Evolutionary conservation across 1,140 invertebrate genomes (phyloP), one percentile per base, ranked within the genome.

Genomic region (Cyrtorhinus lividipennis): DNA sequence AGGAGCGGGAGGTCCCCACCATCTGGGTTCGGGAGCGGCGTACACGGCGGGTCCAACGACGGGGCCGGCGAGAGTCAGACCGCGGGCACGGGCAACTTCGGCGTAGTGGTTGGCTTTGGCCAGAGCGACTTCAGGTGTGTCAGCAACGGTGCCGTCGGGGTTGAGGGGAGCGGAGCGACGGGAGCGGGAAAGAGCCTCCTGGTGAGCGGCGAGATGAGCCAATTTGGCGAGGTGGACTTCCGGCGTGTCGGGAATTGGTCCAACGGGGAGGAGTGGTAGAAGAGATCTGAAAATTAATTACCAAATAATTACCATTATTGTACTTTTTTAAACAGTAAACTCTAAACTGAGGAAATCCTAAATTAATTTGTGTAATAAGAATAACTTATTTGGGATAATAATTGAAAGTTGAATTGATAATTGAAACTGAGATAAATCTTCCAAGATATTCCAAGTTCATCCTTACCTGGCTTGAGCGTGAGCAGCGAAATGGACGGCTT

Each of bases 401-500:
- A n/a, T n/a, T n/a, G n/a, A n/a, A n/a, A n/a, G 48, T 56, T 5
- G 48, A 56, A 3, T 56, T 56, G 24, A 56, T 23, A 56, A 56
- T 22, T n/a, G 15, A 38, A 38, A 38, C 30, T 38, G 30, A 38
- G 30, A 15, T 5, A 38, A 38, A 15, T 38, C 30, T 38, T 5
- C n/a, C n/a, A n/a, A n/a, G n/a, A n/a, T n/a, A n/a, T n/a, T n/a
- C n/a, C n/a, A n/a, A n/a, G n/a, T n/a, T n/a, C n/a, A n/a, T 44
- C 38, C 10, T 15, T 53, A 56, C 26, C 81, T 80, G 13, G 77
- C 76, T 22, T 79, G 75, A 67, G 79, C 79, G 26, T 78, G 78
- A 67, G 77, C 77, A 60, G 78, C 78, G 2, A 81, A 79, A 48
- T 79, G 78, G 5, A 71, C 75, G 23, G 79, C 78, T 68, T 79